phyloP scores from a whole-genome alignment of 2,113 vertebrate species.

The Uria aalge region DNA sequence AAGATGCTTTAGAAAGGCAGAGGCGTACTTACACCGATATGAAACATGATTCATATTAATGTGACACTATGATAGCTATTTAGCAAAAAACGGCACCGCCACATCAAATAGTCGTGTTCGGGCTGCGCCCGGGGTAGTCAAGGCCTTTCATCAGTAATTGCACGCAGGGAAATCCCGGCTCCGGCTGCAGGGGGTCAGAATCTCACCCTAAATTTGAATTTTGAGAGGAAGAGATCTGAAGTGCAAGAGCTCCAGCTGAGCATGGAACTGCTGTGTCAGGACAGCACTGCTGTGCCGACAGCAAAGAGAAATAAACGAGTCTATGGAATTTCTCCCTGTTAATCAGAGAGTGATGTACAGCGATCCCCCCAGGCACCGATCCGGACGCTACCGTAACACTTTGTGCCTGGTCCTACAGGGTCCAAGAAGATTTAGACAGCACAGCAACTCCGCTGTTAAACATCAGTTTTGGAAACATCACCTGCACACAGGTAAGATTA shows the following conservation, averaged over 20 bases:
- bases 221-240: background rate
- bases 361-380: rapidly evolving
- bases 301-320: rapidly evolving
- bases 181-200: background rate
- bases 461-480: constrained; percentile 62
- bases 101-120: rapidly evolving
- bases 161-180: rapidly evolving
- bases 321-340: rapidly evolving
- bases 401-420: constrained; percentile 47
- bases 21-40: background rate
- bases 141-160: too few species aligned
- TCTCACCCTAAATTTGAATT: background rate
- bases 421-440: constrained; percentile 77
- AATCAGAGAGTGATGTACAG: background rate
- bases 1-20: background rate
- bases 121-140: rapidly evolving
- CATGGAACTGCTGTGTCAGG: background rate
- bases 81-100: background rate
- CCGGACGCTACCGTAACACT: rapidly evolving
- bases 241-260: background rate
- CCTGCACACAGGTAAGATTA: constrained; percentile 79
- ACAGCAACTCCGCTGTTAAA: constrained; percentile 74
- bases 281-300: too few species aligned
- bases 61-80: background rate
- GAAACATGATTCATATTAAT: background rate